Conservation (phyloP, 92 coral and sea anemone species). For the Scolanthus callimorphus region DNA sequence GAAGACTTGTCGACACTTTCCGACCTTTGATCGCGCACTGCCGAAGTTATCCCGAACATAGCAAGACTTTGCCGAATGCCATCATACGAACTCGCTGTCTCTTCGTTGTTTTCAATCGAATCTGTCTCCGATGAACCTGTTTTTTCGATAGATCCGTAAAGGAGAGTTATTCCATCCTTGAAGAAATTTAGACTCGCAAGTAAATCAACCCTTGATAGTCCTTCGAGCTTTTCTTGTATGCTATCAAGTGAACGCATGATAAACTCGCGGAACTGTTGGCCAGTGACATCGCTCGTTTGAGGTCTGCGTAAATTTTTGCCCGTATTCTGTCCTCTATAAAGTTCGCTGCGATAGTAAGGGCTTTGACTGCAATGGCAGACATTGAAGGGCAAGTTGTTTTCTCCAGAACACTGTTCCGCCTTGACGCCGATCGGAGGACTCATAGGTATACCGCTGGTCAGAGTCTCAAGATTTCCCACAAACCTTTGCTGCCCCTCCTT, state of each 20-base stretch:
- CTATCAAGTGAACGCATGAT: constrained; percentile 15
- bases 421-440: no score
- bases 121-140: not conserved
- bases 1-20: not conserved
- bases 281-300: constrained; percentile 27
- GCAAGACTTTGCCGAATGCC: not conserved
- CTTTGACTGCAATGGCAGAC: constrained; percentile 37
- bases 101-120: not conserved
- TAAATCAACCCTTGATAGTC: constrained; percentile 22
- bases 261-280: constrained; percentile 24
- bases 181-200: constrained; percentile 28
- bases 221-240: constrained; percentile 33
- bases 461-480: no score
- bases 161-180: constrained; percentile 23
- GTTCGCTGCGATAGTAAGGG: constrained; percentile 11
- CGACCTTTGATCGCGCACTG: not conserved
- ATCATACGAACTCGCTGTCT: not conserved
- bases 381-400: no score
- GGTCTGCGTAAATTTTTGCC: constrained; percentile 6
- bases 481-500: no score
- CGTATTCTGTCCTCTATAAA: constrained; percentile 20
- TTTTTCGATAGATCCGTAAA: constrained; percentile 8
- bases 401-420: no score
- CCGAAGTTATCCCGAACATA: not conserved
- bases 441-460: no score